Evolutionary conservation across 2,888 invertebrate genomes (phyloP).

Genomic region (Drosophila vallismaia): DNA sequence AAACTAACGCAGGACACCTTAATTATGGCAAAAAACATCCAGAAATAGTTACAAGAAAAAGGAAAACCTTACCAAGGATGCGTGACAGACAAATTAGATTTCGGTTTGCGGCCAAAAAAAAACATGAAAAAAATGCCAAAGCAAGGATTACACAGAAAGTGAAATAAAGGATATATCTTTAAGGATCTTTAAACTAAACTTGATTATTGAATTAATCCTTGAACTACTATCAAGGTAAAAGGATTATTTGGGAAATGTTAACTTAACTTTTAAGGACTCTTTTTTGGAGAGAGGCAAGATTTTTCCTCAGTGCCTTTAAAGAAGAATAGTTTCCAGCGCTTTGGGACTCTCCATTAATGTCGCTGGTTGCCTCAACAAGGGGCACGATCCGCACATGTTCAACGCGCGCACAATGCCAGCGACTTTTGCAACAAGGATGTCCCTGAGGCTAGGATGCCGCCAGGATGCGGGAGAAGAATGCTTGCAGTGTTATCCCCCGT

Average conservation of each 20-base stretch:
- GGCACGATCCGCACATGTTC: constrained; percentile 48
- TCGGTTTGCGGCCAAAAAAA: constrained; percentile 49
- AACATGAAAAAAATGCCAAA: neutral
- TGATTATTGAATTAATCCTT: no score
- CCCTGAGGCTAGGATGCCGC: constrained; percentile 2
- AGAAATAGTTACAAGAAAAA: no score
- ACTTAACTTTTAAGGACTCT: neutral
- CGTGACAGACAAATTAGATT: constrained; percentile 70
- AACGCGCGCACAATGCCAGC: constrained; percentile 33
- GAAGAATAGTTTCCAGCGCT: constrained; percentile 1
- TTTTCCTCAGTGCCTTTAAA: neutral
- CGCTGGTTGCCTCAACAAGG: constrained; percentile 21
- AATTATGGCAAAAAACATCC: constrained; percentile 55
- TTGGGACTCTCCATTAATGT: constrained; percentile 44
- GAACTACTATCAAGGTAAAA: no score
- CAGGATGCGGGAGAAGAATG: constrained; percentile 4
- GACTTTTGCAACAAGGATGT: neutral
- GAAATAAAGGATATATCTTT: no score
- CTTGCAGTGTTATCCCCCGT: constrained; percentile 1
- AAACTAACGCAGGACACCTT: constrained; percentile 54
- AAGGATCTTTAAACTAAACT: no score
- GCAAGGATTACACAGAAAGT: neutral
- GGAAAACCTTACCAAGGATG: constrained; percentile 40
- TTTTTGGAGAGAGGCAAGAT: neutral
- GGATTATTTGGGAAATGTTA: no score